Base-by-base conservation (phyloP, 1,140 invertebrate species). In the Drosophila chauvacae region DNA sequence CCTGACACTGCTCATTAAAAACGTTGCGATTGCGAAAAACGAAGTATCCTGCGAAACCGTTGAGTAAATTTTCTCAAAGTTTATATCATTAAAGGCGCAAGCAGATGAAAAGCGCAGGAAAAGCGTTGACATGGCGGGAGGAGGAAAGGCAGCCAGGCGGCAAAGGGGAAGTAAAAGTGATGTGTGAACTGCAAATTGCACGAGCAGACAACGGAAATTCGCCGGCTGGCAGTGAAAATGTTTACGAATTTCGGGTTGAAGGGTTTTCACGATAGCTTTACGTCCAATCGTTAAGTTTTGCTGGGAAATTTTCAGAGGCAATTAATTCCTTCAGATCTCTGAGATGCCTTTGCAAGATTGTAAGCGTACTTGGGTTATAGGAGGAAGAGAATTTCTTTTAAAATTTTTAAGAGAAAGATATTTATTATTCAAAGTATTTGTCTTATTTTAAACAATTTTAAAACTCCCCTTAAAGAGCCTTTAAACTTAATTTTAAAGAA, bases 111-210 rank as follows among this genome's bases (percentile, higher is more conserved):
- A 68, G 47, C 62, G 42, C 9, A 2, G 23, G 58, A 45, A 44
- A 62, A 23, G 14, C 61, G 37, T 42, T 62, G 63, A 51, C 23
- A 39, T 10, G 37, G 42, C 3, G 10, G 11, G 11, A 45, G 44
- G 5, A 23, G 14, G 20, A 13, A 18, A 16, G 18, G 44, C 44
- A 23, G 14, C 13, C 45, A 13, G 33, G 23, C n/a, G 28, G 23
- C 9, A 26, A 4, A 7, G 10, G 18, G 48, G 23, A 51, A 71
- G 68, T 59, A 59, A 72, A 42, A 66, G 66, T 45, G 47, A 70
- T 68, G 66, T 70, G 66, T 70, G 63, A 70, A 70, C 62, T 68
- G 62, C 39, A 68, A 70, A 70, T 70, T 70, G 63, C 47, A 68
- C 20, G 66, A 70, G 62, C 63, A 45, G 66, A 68, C 66, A 70